A percentile compares a stretch with the other conserved stretches of the same genome.
phyloP scores from a whole-genome alignment of 1,140 invertebrate genomes.

The Chrysomallon squamiferum region DNA sequence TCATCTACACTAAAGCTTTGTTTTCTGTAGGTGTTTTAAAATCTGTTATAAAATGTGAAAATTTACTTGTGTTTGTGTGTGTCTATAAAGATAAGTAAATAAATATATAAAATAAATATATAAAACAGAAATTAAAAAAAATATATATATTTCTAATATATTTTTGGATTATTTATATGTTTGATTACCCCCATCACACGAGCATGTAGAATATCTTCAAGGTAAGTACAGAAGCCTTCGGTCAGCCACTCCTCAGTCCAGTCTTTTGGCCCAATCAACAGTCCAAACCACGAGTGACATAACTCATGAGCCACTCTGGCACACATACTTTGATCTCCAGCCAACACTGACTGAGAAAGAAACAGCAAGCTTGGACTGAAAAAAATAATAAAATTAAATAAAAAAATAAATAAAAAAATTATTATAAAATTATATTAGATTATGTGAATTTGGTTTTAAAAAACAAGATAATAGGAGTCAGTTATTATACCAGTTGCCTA shows the following conservation, averaged over 20 bases:
- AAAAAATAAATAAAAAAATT: background rate
- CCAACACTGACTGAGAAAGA: conserved; percentile 61
- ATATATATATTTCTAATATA: too few species aligned
- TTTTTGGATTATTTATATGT: too few species aligned
- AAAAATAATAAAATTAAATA: background rate
- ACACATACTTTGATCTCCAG: conserved; percentile 50
- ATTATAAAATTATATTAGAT: background rate
- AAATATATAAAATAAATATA: too few species aligned
- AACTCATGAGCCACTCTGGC: conserved; percentile 62
- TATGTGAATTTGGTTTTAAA: background rate
- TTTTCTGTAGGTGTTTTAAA: too few species aligned
- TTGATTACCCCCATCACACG: conserved; percentile 35
- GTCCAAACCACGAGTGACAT: conserved; percentile 64
- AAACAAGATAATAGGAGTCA: background rate
- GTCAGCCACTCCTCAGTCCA: conserved; percentile 68
- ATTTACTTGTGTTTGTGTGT: too few species aligned
- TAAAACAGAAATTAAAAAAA: too few species aligned
- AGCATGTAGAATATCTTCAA: conserved; percentile 61
- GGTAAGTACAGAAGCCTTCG: conserved; percentile 65
- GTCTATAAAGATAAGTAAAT: too few species aligned
- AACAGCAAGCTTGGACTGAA: conserved; percentile 63
- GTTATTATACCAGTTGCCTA: background rate
- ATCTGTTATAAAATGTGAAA: too few species aligned
- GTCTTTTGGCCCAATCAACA: conserved; percentile 62
- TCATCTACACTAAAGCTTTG: too few species aligned